A percentile compares a stretch with the other conserved stretches of the same genome.
phyloP scores from a whole-genome alignment of 1,140 invertebrate genomes.

The Drosophila ironensis region DNA sequence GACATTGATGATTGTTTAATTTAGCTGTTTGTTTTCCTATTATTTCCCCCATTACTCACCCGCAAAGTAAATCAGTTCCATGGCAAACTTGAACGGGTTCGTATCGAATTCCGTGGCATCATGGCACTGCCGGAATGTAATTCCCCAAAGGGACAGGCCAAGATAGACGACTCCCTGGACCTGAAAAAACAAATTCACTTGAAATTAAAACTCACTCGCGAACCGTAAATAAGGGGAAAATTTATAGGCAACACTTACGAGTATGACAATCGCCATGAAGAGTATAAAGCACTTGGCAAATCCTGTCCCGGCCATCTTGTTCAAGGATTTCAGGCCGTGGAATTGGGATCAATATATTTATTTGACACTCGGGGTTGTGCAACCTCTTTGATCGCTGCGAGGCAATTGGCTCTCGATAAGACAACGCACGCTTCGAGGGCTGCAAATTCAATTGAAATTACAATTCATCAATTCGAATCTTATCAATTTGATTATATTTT shows the following conservation, averaged over 20 bases:
- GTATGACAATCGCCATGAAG: conserved; percentile 75
- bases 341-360: not conserved
- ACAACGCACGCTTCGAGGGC: conserved; percentile 25
- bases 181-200: conserved; percentile 13
- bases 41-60: conserved; percentile 25
- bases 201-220: not conserved
- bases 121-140: conserved; percentile 47
- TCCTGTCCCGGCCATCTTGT: conserved; percentile 64
- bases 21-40: not conserved
- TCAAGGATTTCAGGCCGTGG: not conserved
- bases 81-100: conserved; percentile 64
- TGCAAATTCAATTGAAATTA: conserved; percentile 72
- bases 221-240: conserved; percentile 3
- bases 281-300: conserved; percentile 78
- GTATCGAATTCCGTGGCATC: conserved; percentile 26
- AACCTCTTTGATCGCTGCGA: conserved; percentile 46
- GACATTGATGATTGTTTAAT: not conserved
- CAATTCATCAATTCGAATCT: conserved; percentile 32
- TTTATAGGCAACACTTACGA: conserved; percentile 60
- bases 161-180: conserved; percentile 59
- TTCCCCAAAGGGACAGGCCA: conserved; percentile 65
- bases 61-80: conserved; percentile 66
- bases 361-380: conserved; percentile 22
- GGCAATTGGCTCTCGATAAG: conserved; percentile 58
- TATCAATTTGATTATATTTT: conserved; percentile 65